Percentiles rank a stretch among this genome's conserved stretches.
These are phyloP conservation scores for Callithrix jacchus DNA, from an alignment of 2,113 vertebrate genomes.

Conservation along the genomic window DNA sequence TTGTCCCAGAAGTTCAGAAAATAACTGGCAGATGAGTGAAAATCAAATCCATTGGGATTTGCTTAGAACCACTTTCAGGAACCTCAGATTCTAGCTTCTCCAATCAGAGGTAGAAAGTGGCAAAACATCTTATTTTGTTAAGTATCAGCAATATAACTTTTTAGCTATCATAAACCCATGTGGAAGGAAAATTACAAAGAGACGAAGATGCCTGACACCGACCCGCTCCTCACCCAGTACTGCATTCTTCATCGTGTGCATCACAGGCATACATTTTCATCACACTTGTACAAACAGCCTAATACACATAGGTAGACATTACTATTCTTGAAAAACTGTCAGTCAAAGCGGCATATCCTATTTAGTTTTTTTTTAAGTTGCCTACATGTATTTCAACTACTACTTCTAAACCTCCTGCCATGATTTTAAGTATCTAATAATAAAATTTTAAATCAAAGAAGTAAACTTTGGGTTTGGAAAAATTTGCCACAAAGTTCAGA, in stretches of 20 bases:
- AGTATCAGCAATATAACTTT: neutral
- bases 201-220: neutral
- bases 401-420: conserved; percentile 35
- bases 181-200: neutral
- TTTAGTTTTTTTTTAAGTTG: neutral
- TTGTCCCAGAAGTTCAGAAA: neutral
- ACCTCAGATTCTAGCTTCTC: neutral
- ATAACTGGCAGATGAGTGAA: neutral
- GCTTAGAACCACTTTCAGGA: neutral
- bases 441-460: neutral
- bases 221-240: too few relatives aligned
- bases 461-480: neutral
- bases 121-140: neutral
- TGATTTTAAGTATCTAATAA: conserved; percentile 12
- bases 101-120: neutral
- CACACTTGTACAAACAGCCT: neutral
- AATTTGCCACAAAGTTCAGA: neutral
- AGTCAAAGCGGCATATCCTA: neutral
- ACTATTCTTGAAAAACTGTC: neutral
- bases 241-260: neutral
- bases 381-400: neutral
- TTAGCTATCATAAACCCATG: neutral
- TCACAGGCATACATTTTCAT: accelerated
- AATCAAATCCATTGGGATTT: neutral
- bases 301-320: accelerated